Base-by-base conservation (phyloP, 1,140 invertebrate species). In the Drosophila grimshawi region DNA sequence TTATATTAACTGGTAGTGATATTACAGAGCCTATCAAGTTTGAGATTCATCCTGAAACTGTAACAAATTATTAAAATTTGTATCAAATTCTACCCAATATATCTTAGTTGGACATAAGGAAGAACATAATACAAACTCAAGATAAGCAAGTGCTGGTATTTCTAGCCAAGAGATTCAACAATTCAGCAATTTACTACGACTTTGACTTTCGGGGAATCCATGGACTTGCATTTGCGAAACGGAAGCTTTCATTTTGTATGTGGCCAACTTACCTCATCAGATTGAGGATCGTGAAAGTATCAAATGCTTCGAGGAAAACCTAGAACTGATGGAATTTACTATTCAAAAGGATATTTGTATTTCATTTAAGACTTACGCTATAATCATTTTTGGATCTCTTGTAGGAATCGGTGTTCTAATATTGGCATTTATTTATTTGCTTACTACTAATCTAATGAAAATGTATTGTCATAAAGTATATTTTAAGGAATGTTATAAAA, bases 141-240 rank as follows among this genome's bases (percentile, higher is more conserved):
- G 45, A 61, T 5, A 8, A 7, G 1, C 11, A 48, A 27, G 45
- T 61, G 30, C 33, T 48, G 11, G 43, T 27, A 29, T 61, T n/a
- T 48, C 43, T 61, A 32, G 35, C 43, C 29, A 33, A n/a, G 19
- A n/a, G 43, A 46, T 19, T 19, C 1, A 0, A n/a, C n/a, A n/a
- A n/a, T n/a, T 43, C 45, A 27, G 11, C 29, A 10, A 35, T 5
- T 1, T 32, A 19, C 19, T 52, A 33, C 30, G 8, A 29, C 5
- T 61, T 0, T 29, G 19, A 4, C 32, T 61, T 3, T 48, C 45
- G 0, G 19, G n/a, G 3, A 61, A 48, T 61, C 45, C 30, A 27
- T 61, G 59, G 59, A 61, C 3, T 4, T 61, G 59, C n/a, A 29
- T 29, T 37, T 61, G 59, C 8, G 32, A 49, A 3, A 7, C 30